Conservation (phyloP, 2,113 vertebrate genomes). For the Siphamia tubifer region DNA sequence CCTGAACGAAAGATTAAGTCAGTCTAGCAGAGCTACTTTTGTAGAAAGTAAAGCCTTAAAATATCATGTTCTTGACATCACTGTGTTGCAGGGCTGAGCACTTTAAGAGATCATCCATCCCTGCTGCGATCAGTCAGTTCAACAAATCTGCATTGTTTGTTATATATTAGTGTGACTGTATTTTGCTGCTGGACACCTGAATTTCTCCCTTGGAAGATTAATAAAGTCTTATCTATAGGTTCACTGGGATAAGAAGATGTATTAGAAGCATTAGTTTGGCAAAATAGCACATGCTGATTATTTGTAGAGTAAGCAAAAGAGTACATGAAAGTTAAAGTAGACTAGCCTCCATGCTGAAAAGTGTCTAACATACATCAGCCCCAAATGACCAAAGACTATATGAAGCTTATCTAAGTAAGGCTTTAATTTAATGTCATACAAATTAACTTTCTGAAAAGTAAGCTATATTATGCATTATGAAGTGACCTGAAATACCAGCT, state of each 20-base stretch:
- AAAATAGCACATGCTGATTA: too few relatives aligned
- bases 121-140: too few relatives aligned
- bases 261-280: neutral
- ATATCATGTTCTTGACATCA: neutral
- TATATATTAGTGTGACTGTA: too few relatives aligned
- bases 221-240: too few relatives aligned
- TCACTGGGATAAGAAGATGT: too few relatives aligned
- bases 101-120: too few relatives aligned
- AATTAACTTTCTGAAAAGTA: neutral
- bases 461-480: slow-evolving; percentile 4
- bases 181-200: too few relatives aligned
- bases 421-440: slow-evolving; percentile 32
- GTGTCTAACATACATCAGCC: too few relatives aligned
- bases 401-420: neutral
- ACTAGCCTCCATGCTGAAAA: neutral
- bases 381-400: slow-evolving; percentile 6
- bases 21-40: neutral
- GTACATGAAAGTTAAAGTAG: neutral
- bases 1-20: neutral
- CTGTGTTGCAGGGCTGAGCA: too few relatives aligned
- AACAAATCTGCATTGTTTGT: too few relatives aligned
- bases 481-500: slow-evolving; percentile 6
- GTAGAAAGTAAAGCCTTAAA: neutral
- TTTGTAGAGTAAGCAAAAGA: neutral
- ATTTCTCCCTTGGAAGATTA: too few relatives aligned